Base-by-base conservation (phyloP, 2,888 invertebrate genomes). In the Drosophila multiciliata region DNA sequence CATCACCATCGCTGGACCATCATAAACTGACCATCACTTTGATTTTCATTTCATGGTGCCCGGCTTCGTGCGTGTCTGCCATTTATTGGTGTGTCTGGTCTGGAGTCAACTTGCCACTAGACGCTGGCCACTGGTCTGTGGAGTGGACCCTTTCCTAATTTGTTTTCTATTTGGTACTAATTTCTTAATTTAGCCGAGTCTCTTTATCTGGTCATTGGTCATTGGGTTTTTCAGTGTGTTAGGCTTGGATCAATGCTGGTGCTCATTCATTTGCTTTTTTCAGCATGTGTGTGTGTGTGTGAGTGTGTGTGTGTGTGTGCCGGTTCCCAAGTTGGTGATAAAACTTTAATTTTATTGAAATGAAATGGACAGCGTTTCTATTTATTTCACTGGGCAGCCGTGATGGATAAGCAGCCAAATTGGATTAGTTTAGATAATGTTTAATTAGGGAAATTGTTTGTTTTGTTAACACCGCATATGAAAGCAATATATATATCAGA, bases 141-240 rank as follows among this genome's bases (percentile, higher is more conserved):
- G 32, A 12, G 33, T 29, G 17, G 83, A 80, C 84, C 87, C 82
- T 83, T 86, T 75, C 91, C 78, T 90, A 91, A 91, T 88, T 91
- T 90, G 77, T 90, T 91, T 91, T 87, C 80, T 74, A 89, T 90
- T 90, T 84, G 85, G 72, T 76, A 84, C 90, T 89, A 89, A 89
- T 89, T 89, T 89, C 88, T 89, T 89, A 83, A 90, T 89, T 89
- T 84, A 54, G 59, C 66, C 71, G 63, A 65, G 87, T 50, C 63
- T 78, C 49, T 36, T 66, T 52, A 68, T 55, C 63, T 68, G 55
- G 62, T 59, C 84, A 70, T 61, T 61, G 65, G 77, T 71, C 69
- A 82, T 82, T 73, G 74, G 59, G 67, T 78, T 82, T 78, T 73
- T 57, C 78, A 82, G 80, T 76, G 69, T 42, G 63, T 49, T 45